Conservation (phyloP, 2,797 vertebrate species). For the Acrossocheilus wenchowensis region DNA sequence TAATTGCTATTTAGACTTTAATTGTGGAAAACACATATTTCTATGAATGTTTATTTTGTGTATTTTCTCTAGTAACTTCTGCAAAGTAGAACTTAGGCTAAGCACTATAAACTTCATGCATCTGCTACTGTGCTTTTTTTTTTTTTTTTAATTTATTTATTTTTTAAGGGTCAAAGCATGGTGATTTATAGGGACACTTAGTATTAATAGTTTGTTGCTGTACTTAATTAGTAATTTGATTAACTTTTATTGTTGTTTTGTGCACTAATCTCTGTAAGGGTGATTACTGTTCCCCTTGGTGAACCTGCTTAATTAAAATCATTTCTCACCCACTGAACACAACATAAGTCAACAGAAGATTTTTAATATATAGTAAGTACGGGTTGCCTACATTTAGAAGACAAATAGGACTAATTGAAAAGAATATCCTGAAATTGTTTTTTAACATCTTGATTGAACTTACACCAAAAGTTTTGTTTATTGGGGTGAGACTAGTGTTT, state of each 20-base stretch:
- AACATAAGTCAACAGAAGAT: neutral
- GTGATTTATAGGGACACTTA: neutral
- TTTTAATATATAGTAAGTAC: neutral
- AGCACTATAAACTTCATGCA: neutral
- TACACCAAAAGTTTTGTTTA: neutral
- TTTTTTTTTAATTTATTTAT: neutral
- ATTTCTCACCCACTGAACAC: neutral
- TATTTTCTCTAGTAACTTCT: neutral
- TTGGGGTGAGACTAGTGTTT: neutral
- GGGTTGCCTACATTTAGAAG: neutral
- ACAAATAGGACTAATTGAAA: neutral
- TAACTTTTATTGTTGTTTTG: slow-evolving; percentile 4
- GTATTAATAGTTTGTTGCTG: neutral
- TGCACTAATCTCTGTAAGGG: neutral
- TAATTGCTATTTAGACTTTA: neutral
- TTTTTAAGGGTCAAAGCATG: neutral
- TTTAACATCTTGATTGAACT: neutral
- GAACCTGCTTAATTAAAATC: neutral
- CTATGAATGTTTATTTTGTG: neutral
- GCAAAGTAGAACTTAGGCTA: neutral
- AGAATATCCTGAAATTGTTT: neutral
- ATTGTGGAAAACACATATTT: neutral
- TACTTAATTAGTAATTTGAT: neutral
- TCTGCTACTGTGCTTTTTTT: neutral
- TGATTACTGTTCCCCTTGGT: neutral